Conservation (phyloP, 2,797 vertebrate species). For the Silurus lanzhouensis region DNA sequence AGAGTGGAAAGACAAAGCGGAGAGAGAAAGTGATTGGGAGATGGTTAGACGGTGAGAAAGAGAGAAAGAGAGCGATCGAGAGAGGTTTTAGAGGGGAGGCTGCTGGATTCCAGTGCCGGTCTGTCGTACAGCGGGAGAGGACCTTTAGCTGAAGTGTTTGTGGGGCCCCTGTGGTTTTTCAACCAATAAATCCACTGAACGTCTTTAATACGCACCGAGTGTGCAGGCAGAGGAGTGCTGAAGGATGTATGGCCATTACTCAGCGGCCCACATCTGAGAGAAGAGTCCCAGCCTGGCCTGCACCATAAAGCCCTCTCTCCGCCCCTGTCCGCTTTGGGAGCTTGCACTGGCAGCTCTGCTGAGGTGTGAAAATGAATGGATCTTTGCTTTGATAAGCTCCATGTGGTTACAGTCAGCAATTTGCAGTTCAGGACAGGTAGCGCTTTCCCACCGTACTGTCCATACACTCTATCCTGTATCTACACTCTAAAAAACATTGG, state of each 20-base stretch:
- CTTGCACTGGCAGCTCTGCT: conserved; percentile 52
- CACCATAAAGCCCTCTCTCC: conserved; percentile 43
- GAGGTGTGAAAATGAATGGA: conserved; percentile 64
- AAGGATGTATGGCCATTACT: conserved; percentile 74
- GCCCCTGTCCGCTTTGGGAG: conserved; percentile 40
- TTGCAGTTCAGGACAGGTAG: conserved; percentile 28
- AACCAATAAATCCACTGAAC: conserved; percentile 77
- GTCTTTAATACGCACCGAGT: conserved; percentile 77
- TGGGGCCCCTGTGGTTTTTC: conserved; percentile 77
- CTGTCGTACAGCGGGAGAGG: conserved; percentile 64
- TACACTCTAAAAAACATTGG: neutral
- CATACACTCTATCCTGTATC: neutral
- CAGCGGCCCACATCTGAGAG: conserved; percentile 73
- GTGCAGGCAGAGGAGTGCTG: conserved; percentile 69
- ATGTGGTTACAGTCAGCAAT: conserved; percentile 39
- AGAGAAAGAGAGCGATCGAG: conserved; percentile 28
- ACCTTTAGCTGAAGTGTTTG: conserved; percentile 70
- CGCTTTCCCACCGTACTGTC: neutral
- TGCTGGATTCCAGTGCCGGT: conserved; percentile 63
- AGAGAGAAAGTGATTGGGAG: conserved; percentile 38
- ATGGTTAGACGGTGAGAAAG: conserved; percentile 29
- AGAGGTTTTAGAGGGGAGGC: conserved; percentile 51
- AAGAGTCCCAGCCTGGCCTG: conserved; percentile 51
- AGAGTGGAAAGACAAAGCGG: conserved; percentile 18
- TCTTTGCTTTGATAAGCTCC: conserved; percentile 40